A percentile compares a stretch with the other conserved stretches of the same genome.
Evolutionary conservation across 2,888 invertebrate species (phyloP).

Genomic region (Synanthedon vespiformis): DNA sequence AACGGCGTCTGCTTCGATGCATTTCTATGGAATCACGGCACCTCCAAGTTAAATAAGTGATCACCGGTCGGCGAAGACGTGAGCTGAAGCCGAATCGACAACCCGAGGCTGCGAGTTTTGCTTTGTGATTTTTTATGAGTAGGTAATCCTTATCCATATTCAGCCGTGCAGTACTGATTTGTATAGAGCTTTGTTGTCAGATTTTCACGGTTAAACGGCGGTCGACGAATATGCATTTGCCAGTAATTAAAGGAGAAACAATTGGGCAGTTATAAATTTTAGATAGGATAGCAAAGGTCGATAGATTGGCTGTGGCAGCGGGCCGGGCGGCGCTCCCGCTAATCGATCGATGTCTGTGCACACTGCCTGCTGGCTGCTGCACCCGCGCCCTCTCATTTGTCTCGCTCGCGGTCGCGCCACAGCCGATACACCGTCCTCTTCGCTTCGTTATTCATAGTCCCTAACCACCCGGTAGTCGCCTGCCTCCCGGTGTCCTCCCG

Average conservation of each 20-base stretch:
- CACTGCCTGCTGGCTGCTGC: conserved; percentile 39
- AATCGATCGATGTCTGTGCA: conserved; percentile 67
- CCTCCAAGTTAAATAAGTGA: conserved; percentile 65
- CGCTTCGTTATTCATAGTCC: conserved; percentile 61
- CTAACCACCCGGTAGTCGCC: conserved; percentile 59
- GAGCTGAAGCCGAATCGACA: conserved; percentile 36
- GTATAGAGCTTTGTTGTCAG: neutral
- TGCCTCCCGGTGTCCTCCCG: conserved; percentile 57
- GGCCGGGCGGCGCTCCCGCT: conserved; percentile 40
- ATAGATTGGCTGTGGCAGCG: conserved; percentile 49
- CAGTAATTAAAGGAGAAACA: conserved; percentile 27
- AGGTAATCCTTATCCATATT: neutral
- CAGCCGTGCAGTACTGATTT: neutral
- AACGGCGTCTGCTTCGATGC: conserved; percentile 39
- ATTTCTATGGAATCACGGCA: conserved; percentile 61
- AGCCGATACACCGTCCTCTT: conserved; percentile 47
- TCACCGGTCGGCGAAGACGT: conserved; percentile 54
- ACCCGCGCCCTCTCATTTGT: conserved; percentile 41
- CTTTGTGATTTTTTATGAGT: conserved; percentile 3
- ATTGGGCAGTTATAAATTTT: conserved; percentile 44
- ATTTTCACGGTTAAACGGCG: neutral
- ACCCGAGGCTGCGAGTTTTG: conserved; percentile 30
- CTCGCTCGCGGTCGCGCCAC: conserved; percentile 37
- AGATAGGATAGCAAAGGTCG: conserved; percentile 49
- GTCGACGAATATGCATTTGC: conserved; percentile 11